Base-by-base conservation (phyloP, 1,140 invertebrate genomes). In the Penaeus indicus region DNA sequence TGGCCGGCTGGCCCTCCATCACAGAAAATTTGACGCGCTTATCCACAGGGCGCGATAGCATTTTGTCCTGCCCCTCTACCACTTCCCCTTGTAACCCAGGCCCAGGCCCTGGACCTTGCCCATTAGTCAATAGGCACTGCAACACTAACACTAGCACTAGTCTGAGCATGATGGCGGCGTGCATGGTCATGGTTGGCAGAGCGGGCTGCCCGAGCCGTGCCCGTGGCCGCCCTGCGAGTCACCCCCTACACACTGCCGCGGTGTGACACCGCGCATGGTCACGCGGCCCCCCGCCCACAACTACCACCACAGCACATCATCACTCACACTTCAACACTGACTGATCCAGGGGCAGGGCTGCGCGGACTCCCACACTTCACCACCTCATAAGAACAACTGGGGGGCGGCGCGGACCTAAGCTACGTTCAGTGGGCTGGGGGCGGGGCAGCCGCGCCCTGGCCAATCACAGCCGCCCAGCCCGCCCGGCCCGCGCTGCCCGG, bases 1-100 rank as follows among this genome's bases (percentile, higher is more conserved):
- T 97, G 82, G 95, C 94, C 21, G 97, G 96, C 91, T 96, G 95
- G 62, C 96, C 97, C 93, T 98, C 97, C 64, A 94, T 94, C 75
- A 98, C 95, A 92, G 97, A 96, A 90, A 98, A 95, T 89, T 96
- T 96, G 54, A 97, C 96, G 88, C 96, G 94, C 27, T 96, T 97
- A 92, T 97, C 97, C 64, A 97, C 96, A 22, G 96, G 95, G 87
- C 97, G 94, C 82, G 96, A 97, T 92, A 97, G 96, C 96, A 97
- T 97, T 96, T 95, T 90, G 94, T 93, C 91, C 94, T 84, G 89
- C 86, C 85, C 84, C 19, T 54, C 69, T 32, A 87, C 86, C 83
- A 62, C 63, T 42, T 25, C 80, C 77, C 86, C 89, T 69, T 81
- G 47, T 63, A 82, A 64, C 54, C 91, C 90, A 19, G 90, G 90